Base-by-base conservation (phyloP, 2,113 vertebrate genomes). In the Aptenodytes forsteri region DNA sequence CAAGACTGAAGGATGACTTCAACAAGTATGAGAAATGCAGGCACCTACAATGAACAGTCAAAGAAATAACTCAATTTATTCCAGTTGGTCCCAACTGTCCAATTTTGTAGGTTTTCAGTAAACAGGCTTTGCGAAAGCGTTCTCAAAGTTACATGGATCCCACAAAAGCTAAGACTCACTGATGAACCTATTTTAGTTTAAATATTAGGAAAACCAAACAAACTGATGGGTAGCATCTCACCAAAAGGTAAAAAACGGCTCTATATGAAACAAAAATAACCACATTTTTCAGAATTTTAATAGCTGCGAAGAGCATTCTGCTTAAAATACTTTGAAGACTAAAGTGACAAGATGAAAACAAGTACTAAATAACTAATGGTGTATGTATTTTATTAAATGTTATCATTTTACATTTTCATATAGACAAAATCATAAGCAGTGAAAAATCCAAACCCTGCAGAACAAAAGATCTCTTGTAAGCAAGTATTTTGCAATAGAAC, bases 381-480 rank as follows among this genome's bases (percentile, higher is more conserved):
- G 26, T 25, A 40, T 14, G 17, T n/a, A 21, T 70, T 97, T 97
- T 95, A 97, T 95, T 96, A 16, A 73, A 12, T 20, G 13, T 52
- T 47, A 34, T 0, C 20, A 66, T 29, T 62, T 78, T 30, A 82
- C 65, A 71, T 59, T 38, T 75, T 50, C 82, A 76, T 7, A 16
- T 2, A 25, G 21, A 78, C 56, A 87, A 71, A 69, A n/a, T 16
- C 64, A n/a, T 19, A 19, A 38, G 9, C 50, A 64, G 56, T 52
- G 56, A 61, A 32, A 49, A 78, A 30, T 1, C 32, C 61, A 71
- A 38, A 59, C 81, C 47, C 89, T 61, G 56, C 44, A 27, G 73
- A 66, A 87, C 64, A 81, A 16, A 54, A 40, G 47, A 38, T 34
- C 52, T 59, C 72, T 25, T 16, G 14, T n/a, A 29, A 54, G 62